Percentiles rank a stretch among this genome's conserved stretches.
Evolutionary conservation across 2,888 invertebrate species (phyloP).

Genomic region (Polydrusus tereticollis): DNA sequence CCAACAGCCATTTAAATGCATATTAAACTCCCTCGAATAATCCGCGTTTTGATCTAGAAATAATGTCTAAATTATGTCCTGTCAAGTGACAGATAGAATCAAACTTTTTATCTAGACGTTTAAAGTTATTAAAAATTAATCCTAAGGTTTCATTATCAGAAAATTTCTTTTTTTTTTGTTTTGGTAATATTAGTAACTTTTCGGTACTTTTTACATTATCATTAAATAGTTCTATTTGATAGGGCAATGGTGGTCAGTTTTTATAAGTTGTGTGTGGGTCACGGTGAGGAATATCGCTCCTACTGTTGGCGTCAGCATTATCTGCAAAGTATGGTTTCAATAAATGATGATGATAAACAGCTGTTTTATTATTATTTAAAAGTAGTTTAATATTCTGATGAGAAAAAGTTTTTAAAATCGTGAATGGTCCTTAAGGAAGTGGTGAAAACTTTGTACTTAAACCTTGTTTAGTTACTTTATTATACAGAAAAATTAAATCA

Average conservation of each 20-base stretch:
- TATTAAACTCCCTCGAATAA: constrained; percentile 34
- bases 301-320: not conserved
- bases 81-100: constrained; percentile 35
- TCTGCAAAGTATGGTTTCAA: constrained; percentile 24
- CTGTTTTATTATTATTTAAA: constrained; percentile 22
- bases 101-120: constrained; percentile 21
- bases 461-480: constrained; percentile 10
- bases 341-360: constrained; percentile 25
- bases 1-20: constrained; percentile 45
- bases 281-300: not conserved
- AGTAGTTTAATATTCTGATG: constrained; percentile 13
- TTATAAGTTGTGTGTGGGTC: not conserved
- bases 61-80: constrained; percentile 19
- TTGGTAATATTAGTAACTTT: not conserved
- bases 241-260: not conserved
- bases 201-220: constrained; percentile 1
- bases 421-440: not conserved
- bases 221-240: not conserved
- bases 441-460: constrained; percentile 5
- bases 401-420: not conserved
- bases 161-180: not conserved
- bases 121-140: not conserved
- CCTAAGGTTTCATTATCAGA: not conserved
- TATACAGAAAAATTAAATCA: constrained; percentile 13
- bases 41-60: constrained; percentile 7